A percentile compares a stretch with the other conserved stretches of the same genome.
Conservation (phyloP, 2,888 invertebrate genomes). For the Entomobrya proxima region DNA sequence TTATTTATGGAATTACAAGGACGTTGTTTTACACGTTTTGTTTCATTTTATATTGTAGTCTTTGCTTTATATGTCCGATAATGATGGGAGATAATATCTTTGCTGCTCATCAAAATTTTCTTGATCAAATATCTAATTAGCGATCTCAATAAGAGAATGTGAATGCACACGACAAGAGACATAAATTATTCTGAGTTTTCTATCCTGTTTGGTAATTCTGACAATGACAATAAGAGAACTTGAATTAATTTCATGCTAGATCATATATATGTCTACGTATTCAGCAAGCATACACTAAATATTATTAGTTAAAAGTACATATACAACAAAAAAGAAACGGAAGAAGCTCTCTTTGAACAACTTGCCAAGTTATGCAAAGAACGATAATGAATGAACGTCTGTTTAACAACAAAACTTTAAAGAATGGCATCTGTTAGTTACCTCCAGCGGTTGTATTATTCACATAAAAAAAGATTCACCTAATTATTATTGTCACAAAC, state of each 20-base stretch:
- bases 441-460: neutral
- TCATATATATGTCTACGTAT: no score
- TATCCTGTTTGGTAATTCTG: no score
- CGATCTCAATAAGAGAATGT: neutral
- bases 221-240: no score
- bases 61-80: neutral
- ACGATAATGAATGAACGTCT: constrained; percentile 3
- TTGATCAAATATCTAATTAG: constrained; percentile 27
- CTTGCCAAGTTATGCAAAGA: no score
- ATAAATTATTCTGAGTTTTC: no score
- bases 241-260: no score
- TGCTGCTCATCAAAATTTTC: constrained; percentile 41
- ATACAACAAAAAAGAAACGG: no score
- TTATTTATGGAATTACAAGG: neutral
- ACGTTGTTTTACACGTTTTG: neutral
- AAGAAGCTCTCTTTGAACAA: neutral
- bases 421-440: neutral
- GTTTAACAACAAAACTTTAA: neutral
- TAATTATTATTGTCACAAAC: neutral
- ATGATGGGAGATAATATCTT: constrained; percentile 13
- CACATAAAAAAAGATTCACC: neutral
- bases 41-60: neutral
- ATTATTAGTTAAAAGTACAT: no score
- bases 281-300: no score
- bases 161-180: no score